Percentiles rank a stretch among this genome's conserved stretches.
These are phyloP conservation scores for Xenops minutus DNA, from an alignment of 2,797 vertebrate genomes.

Conservation along the genomic window DNA sequence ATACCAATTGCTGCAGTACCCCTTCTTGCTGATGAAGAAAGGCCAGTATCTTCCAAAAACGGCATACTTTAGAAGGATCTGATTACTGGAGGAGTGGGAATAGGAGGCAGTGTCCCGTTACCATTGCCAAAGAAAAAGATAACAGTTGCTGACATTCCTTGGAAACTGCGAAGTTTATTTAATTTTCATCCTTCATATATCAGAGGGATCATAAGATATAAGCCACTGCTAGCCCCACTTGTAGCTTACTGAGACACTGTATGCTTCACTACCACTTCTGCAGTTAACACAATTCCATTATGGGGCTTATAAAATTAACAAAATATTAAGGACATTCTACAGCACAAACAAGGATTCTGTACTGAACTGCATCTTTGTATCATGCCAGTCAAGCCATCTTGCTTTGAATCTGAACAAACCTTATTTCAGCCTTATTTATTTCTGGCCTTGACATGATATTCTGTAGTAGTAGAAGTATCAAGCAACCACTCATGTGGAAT, in stretches of 20 bases:
- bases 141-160: not conserved
- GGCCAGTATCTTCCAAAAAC: not conserved
- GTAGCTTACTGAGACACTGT: not conserved
- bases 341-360: not conserved
- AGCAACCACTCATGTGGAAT: not conserved
- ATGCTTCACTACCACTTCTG: not conserved
- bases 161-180: not conserved
- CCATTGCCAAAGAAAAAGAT: not conserved
- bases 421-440: not conserved
- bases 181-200: not conserved
- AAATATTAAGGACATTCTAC: not conserved
- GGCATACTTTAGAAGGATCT: not conserved
- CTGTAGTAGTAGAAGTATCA: not conserved
- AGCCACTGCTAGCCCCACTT: not conserved
- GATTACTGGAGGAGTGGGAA: not conserved
- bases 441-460: not conserved
- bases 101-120: not conserved
- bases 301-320: not conserved
- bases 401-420: not conserved
- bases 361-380: not conserved
- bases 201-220: not conserved
- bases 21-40: not conserved
- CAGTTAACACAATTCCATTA: not conserved
- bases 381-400: accelerated
- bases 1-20: not conserved